These are phyloP conservation scores for Andrena haemorrhoa DNA, from an alignment of 2,888 invertebrate genomes.

Conservation along the genomic window DNA sequence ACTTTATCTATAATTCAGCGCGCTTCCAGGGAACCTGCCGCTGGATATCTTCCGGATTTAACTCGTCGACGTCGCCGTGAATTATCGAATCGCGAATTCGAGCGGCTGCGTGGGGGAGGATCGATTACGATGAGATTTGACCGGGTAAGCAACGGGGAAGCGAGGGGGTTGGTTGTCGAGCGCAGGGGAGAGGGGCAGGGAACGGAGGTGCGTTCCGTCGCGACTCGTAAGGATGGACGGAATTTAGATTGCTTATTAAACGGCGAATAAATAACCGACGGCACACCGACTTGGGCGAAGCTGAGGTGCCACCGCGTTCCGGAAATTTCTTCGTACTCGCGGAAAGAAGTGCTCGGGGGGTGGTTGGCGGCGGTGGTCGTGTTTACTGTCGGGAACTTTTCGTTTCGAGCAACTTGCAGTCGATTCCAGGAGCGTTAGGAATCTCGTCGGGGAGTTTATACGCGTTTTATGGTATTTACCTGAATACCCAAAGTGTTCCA, in stretches of 20 bases:
- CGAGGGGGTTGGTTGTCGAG: conserved; percentile 41
- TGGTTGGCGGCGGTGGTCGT: background rate
- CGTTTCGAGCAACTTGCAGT: background rate
- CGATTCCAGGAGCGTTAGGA: conserved; percentile 6
- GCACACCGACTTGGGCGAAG: conserved; percentile 63
- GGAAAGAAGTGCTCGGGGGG: conserved; percentile 20
- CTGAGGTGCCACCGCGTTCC: conserved; percentile 42
- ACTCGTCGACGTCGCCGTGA: conserved; percentile 55
- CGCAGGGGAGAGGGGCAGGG: conserved; percentile 35
- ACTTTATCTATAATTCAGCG: conserved; percentile 65
- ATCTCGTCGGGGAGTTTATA: conserved; percentile 10
- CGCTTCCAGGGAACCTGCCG: conserved; percentile 18
- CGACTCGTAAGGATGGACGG: conserved; percentile 78
- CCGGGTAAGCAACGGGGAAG: conserved; percentile 58
- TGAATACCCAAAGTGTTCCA: conserved; percentile 4
- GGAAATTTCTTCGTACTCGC: conserved; percentile 52
- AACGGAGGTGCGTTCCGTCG: conserved; percentile 47
- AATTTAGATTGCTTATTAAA: conserved; percentile 84
- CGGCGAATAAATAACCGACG: conserved; percentile 81
- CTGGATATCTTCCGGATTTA: conserved; percentile 59
- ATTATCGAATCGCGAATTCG: conserved; percentile 73
- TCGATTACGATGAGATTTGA: conserved; percentile 78
- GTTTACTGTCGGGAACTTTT: background rate
- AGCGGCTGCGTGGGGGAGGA: conserved; percentile 55
- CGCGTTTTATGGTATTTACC: conserved; percentile 25